Evolutionary conservation across 2,888 invertebrate species (phyloP).

Genomic region (Dromius quadrimaculatus): DNA sequence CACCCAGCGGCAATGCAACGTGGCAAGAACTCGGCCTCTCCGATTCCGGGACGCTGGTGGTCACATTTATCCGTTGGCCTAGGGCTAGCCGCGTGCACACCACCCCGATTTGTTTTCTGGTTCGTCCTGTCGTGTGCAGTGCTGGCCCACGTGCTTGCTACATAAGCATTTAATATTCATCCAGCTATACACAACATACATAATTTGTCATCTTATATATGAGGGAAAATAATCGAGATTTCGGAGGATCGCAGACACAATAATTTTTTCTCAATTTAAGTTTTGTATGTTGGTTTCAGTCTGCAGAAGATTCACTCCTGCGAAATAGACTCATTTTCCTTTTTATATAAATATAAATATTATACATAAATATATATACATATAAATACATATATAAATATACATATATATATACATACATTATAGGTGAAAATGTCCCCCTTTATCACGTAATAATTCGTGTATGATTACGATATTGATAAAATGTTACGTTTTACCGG

Average conservation of each 20-base stretch:
- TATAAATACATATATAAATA: constrained; percentile 37
- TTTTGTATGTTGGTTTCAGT: constrained; percentile 27
- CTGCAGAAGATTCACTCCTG: constrained; percentile 7
- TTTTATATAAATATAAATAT: constrained; percentile 46
- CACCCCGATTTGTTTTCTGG: constrained; percentile 65
- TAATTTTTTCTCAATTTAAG: constrained; percentile 39
- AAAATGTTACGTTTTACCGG: constrained; percentile 32
- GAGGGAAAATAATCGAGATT: constrained; percentile 29
- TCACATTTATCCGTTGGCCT: constrained; percentile 68
- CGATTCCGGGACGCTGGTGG: constrained; percentile 67
- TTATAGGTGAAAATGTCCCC: constrained; percentile 49
- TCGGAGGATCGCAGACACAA: constrained; percentile 5
- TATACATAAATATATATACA: constrained; percentile 37
- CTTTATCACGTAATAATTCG: constrained; percentile 49
- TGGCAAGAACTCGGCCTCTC: constrained; percentile 69
- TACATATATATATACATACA: constrained; percentile 46
- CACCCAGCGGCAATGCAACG: constrained; percentile 78
- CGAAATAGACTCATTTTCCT: constrained; percentile 31
- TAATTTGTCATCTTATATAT: constrained; percentile 46
- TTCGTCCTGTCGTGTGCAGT: constrained; percentile 64
- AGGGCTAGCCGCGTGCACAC: constrained; percentile 66
- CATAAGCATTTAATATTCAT: constrained; percentile 57
- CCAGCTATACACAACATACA: constrained; percentile 38
- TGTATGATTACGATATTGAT: constrained; percentile 46
- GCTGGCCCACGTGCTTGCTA: constrained; percentile 64